Base-by-base conservation (phyloP, 2,113 vertebrate genomes). In the Hiodon alosoides region DNA sequence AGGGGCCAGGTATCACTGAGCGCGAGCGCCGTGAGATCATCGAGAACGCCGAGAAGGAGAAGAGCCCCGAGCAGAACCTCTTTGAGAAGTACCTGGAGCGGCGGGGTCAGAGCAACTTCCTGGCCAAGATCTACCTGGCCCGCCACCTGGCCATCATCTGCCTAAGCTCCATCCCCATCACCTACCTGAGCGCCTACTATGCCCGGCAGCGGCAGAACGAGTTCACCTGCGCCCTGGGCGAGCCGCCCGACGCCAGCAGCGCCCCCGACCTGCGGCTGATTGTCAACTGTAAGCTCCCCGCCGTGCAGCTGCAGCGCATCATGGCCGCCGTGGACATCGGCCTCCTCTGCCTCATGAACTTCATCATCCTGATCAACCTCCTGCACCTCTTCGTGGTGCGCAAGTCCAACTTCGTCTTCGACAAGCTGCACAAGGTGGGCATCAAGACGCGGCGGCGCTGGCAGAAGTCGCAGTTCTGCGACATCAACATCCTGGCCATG, bases 401-500 rank as follows among this genome's bases (percentile, higher is more conserved):
- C 48, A 99, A 99, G 86, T 98, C 96, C 81, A 99, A 99, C 88
- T 99, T 99, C 85, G 96, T 99, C 14, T 99, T 99, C 73, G 95
- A 98, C 92, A 99, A 99, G 84, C 89, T 99, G 83, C 95, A 98
- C 82, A 99, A 99, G 87, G 97, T 99, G 10, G 97, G 97, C 58
- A 98, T 99, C 80, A 97, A 98, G 88, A 98, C 95, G 0, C 94
- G 95, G 48, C 91, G 94, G 4, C 95, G 97, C 81, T 99, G 96
- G 97, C 97, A 95, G 84, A 97, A 98, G 85, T 99, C 97, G 0
- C 97, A 95, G 88, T 99, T 99, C 89, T 99, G 97, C 3, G 97
- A 99, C 84, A 99, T 99, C 81, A 99, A 99, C 88, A 99, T 99
- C 86, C 89, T 99, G 82, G 97, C 97, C 57, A 95, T 99, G 97